Evolutionary conservation across 2,888 invertebrate genomes (phyloP).

Genomic region (Thyatira batis): DNA sequence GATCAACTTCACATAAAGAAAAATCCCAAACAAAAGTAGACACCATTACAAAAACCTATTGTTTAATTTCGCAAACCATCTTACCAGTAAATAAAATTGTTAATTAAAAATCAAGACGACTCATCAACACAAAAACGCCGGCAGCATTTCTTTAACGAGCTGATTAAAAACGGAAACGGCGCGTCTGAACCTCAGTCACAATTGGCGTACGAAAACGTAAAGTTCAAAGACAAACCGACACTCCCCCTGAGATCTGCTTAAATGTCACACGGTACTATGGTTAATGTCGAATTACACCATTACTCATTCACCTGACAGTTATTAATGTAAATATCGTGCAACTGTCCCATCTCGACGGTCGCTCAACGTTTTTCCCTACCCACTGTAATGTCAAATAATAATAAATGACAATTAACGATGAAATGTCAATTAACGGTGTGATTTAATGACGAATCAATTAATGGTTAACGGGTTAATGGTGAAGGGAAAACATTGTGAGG

Average conservation of each 20-base stretch:
- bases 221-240: conserved; percentile 46
- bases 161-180: background rate
- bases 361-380: background rate
- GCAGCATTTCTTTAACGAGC: background rate
- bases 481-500: no score
- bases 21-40: no score
- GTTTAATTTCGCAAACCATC: no score
- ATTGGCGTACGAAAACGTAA: conserved; percentile 37
- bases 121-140: background rate
- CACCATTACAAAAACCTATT: no score
- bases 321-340: conserved; percentile 9
- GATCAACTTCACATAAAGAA: no score
- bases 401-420: conserved; percentile 1
- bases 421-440: conserved; percentile 3
- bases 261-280: conserved; percentile 27
- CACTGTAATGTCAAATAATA: conserved; percentile 1
- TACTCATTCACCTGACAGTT: conserved; percentile 3
- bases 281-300: conserved; percentile 3
- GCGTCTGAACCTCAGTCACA: conserved; percentile 18
- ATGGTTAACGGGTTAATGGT: no score
- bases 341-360: background rate
- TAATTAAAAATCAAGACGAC: background rate
- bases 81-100: no score
- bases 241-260: conserved; percentile 19
- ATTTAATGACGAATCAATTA: conserved; percentile 1